Base-by-base conservation (phyloP, 2,888 invertebrate genomes). In the Drosophila helvetica region DNA sequence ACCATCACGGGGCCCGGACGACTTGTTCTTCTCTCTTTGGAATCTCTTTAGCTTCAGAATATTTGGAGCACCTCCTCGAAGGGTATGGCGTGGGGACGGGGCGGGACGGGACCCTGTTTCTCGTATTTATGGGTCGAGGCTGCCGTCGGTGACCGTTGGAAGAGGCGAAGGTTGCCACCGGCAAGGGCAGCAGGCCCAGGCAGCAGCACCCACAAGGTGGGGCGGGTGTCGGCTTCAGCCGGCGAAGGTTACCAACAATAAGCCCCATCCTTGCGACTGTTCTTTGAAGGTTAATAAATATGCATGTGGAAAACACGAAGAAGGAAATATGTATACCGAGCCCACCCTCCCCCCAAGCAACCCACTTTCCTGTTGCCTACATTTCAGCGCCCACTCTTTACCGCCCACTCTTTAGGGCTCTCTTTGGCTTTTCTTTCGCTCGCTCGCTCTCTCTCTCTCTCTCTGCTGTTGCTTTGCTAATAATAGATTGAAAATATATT, bases 51-150 rank as follows among this genome's bases (percentile, higher is more conserved):
- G 25, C 25, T 25, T 25, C 25, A 25, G 8, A 25, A 8, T 25
- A 25, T 25, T 25, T 25, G 25, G 25, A 8, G 25, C 25, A 8
- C 25, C 0, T 2, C 25, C 25, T 2, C 25, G 25, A 25, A 8
- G 25, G 1, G 25, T 8, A 8, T 2, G 7, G 25, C 25, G 1
- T 7, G 25, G 25, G 25, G 1, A 5, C 22, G 5, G 5, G 5
- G 5, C 22, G 25, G 25, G n/a, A n/a, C n/a, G n/a, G 25, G 0
- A 25, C 0, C 52, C 64, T 63, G 61, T 59, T 64, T 69, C 38
- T 74, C 67, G 67, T 78, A 81, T 85, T 85, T 89, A 89, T 89
- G 89, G 85, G 85, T 85, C 85, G 85, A 85, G 85, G 85, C 88
- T 85, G 75, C 71, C 38, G 38, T 74, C 63, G 63, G 59, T 71